Evolutionary conservation across 2,113 vertebrate species (phyloP), one percentile per base, ranked within the genome.

Genomic region (Aegithalos caudatus): DNA sequence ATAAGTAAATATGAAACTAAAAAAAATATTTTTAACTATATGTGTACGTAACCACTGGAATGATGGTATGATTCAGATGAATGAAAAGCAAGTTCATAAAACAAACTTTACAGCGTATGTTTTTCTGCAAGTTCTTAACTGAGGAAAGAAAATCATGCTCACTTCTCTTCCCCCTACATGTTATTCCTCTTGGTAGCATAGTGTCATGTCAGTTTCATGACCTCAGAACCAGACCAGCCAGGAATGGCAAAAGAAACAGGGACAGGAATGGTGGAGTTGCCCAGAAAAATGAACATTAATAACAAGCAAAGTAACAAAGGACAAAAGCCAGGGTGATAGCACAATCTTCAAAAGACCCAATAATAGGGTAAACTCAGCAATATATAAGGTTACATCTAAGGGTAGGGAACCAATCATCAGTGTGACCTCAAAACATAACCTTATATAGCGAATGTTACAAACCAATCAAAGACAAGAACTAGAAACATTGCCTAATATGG

Each of bases 151-250:
- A 4, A 21, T 2, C 12, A 20, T 44, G 4, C 5, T 86, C 24
- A 58, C 5, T 83, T 80, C 38, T 53, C 5, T 76, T 40, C 12
- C 21, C 16, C 13, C 10, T 53, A 7, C 6, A 8, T 67, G 31
- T 60, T 50, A 31, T 64, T 77, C 12, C 25, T 81, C 24, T 58
- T 48, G 25, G 5, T 48, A 12, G 10, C 37, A 25, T 25, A 25
- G n/a, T 8, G 10, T 35, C 2, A 2, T 27, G n/a, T 37, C 5
- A 2, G 57, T 35, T 60, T 37, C 4, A 7, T 3, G 7, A 37
- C n/a, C n/a, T 25, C 57, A 60, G n/a, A 60, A 16, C 23, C 3
- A 2, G 23, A 17, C n/a, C n/a, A 25, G 23, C 57, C 3, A 4
- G n/a, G 57, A 37, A 15, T 37, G 23, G 23, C 57, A 60, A 37